Base-by-base conservation (phyloP, 1,140 invertebrate species). In the Drosophila setifemur region DNA sequence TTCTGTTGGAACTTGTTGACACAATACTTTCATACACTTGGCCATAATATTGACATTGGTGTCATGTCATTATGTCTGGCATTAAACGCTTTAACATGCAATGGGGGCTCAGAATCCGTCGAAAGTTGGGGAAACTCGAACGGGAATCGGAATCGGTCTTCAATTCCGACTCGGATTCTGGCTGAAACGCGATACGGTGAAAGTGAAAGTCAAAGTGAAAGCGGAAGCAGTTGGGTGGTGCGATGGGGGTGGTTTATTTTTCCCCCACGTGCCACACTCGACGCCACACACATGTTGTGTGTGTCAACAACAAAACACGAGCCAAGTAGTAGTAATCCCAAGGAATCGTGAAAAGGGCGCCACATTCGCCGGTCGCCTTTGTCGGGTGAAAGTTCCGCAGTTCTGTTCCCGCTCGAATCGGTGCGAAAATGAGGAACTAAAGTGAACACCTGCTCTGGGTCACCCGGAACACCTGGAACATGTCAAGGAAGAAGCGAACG, bases 41-140 rank as follows among this genome's bases (percentile, higher is more conserved):
- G 40, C 67, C 68, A 55, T 64, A 72, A 76, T 86, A 81, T 86
- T 86, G 81, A 72, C 81, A 86, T 81, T 85, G 81, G 81, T 85
- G 81, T 85, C 81, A 79, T 85, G 81, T 85, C 81, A 76, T 85
- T 85, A 86, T 69, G 72, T 44, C 75, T 43, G 68, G 47, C 63
- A 86, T 85, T 85, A 86, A 85, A 83, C 55, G 77, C 77, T 83
- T 73, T 71, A 67, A 86, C 81, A 86, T 86, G 81, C 81, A 68
- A 83, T 73, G 45, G 31, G 53, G n/a, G 23, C 19, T 11, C 18
- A 2, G 33, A 37, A 37, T 18, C 33, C 12, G 6, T 12, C 11
- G 19, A 23, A 43, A 19, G 21, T 12, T 21, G 42, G 4, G 39
- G 28, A 25, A 26, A 21, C 29, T 33, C 7, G 28, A 31, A 52